A percentile compares a stretch with the other conserved stretches of the same genome.
phyloP scores from a whole-genome alignment of 2,113 vertebrate species.

The Mesocricetus auratus region DNA sequence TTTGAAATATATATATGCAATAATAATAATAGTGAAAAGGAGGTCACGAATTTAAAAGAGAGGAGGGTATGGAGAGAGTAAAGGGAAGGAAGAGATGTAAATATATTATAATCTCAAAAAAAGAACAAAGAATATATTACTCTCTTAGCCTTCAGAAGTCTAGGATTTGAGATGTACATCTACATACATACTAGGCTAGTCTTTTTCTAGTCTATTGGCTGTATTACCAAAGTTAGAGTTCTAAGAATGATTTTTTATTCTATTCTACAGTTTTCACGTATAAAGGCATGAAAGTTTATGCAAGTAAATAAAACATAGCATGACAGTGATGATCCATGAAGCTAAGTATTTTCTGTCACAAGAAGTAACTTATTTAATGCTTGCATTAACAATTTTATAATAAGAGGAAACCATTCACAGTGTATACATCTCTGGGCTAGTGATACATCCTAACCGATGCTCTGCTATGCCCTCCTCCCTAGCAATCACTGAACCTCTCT shows the following conservation, averaged over 20 bases:
- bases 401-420: constrained; percentile 26
- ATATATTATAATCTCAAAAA: background rate
- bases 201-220: constrained; percentile 19
- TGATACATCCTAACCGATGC: background rate
- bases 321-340: constrained; percentile 25
- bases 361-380: constrained; percentile 16
- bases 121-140: background rate
- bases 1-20: background rate
- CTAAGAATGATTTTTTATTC: constrained; percentile 55
- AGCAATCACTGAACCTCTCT: constrained; percentile 57
- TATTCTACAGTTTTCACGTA: constrained; percentile 45
- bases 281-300: constrained; percentile 19
- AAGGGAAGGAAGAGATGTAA: background rate
- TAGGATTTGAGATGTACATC: background rate
- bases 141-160: background rate
- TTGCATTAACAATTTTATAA: constrained; percentile 52
- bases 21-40: background rate
- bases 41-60: background rate
- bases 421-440: background rate
- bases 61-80: background rate
- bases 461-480: background rate
- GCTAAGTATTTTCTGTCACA: constrained; percentile 50
- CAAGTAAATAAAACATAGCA: constrained; percentile 52
- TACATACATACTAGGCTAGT: background rate
- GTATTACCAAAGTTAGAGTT: constrained; percentile 43